Conservation (phyloP, 2,888 invertebrate genomes). For the Dromius quadrimaculatus region DNA sequence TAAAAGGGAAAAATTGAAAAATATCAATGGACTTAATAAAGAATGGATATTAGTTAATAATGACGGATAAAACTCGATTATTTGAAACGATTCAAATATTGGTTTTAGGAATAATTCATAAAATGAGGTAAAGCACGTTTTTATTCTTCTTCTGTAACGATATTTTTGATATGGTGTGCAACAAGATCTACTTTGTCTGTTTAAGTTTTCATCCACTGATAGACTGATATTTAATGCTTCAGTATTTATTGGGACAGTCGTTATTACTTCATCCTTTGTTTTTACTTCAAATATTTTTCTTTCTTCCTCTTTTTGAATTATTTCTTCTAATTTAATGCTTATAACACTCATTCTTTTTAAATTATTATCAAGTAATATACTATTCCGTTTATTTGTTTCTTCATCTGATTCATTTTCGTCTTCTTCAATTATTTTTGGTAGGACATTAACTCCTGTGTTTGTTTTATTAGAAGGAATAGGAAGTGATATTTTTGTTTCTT, state of each 20-base stretch:
- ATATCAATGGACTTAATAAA: conserved; percentile 52
- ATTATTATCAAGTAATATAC: conserved; percentile 63
- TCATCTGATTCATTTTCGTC: conserved; percentile 63
- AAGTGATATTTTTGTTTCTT: conserved; percentile 31
- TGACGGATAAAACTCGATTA: conserved; percentile 54
- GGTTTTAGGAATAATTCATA: conserved; percentile 52
- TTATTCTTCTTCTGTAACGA: conserved; percentile 1
- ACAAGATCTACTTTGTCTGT: conserved; percentile 18
- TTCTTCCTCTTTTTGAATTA: conserved; percentile 67
- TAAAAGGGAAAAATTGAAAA: conserved; percentile 41
- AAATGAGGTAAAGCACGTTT: conserved; percentile 20
- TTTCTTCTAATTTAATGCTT: conserved; percentile 69
- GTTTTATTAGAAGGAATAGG: conserved; percentile 64
- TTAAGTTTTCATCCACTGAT: conserved; percentile 20
- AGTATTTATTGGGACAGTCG: background rate
- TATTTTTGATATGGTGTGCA: conserved; percentile 22
- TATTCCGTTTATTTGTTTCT: conserved; percentile 62
- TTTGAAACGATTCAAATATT: conserved; percentile 49
- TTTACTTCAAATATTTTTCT: conserved; percentile 58
- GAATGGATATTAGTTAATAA: conserved; percentile 53
- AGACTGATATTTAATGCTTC: conserved; percentile 4
- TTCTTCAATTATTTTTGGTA: conserved; percentile 71
- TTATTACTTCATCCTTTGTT: background rate
- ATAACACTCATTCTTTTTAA: conserved; percentile 70
- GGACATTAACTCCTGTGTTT: conserved; percentile 69